Percentiles rank a stretch among this genome's conserved stretches.
Conservation (phyloP, 2,797 vertebrate genomes). For the Dromococcyx pavoninus region DNA sequence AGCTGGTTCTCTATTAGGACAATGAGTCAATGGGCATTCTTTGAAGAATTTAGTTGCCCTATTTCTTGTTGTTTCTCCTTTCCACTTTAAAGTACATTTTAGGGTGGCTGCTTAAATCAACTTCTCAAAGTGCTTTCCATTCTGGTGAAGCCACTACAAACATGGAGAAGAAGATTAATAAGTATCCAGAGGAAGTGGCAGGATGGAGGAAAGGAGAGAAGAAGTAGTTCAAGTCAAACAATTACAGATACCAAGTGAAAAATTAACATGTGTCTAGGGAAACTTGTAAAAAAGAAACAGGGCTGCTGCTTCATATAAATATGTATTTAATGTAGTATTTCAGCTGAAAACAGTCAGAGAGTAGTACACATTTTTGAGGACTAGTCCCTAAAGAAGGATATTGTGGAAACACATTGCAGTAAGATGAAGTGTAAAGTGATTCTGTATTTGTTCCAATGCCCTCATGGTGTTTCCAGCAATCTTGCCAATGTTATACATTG, state of each 20-base stretch:
- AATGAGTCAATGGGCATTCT: not conserved
- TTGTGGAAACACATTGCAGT: not conserved
- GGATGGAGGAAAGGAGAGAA: not conserved
- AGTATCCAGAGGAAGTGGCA: not conserved
- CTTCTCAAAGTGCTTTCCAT: not conserved
- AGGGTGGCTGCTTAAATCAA: not conserved
- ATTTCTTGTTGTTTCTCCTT: not conserved
- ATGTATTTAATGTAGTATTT: not conserved
- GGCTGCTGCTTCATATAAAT: not conserved
- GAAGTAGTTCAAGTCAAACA: not conserved
- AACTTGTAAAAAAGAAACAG: not conserved
- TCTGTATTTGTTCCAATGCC: not conserved
- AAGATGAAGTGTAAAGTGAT: not conserved
- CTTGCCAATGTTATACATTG: not conserved
- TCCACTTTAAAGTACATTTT: not conserved
- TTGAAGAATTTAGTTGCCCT: not conserved
- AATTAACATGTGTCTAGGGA: not conserved
- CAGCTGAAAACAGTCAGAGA: not conserved
- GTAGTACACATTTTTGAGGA: not conserved
- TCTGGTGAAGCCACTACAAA: not conserved
- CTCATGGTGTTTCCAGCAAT: not conserved
- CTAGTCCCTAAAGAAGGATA: not conserved
- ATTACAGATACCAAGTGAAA: slow-evolving; percentile 7
- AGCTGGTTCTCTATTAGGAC: not conserved
- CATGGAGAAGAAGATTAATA: not conserved